Evolutionary conservation across 2,113 vertebrate species (phyloP), one percentile per base, ranked within the genome.

Genomic region (Pleuronectes platessa): DNA sequence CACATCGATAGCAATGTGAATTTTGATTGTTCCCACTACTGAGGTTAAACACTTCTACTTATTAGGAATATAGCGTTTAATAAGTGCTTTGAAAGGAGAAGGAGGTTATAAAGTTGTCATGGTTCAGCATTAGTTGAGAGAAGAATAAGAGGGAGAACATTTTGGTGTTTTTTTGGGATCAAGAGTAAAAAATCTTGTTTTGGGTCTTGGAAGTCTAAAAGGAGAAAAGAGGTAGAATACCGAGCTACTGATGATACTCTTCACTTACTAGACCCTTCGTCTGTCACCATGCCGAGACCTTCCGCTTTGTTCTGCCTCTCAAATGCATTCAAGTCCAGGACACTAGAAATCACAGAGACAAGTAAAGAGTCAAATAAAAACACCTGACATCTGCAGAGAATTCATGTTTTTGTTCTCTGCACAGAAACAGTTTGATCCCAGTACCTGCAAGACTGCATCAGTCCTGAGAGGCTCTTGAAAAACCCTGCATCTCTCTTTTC

Each of bases 301-400:
- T 98, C 98, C 37, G 98, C 98, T 95, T 99, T 99, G 89, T 99
- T 99, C 92, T 99, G 98, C 83, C 98, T 97, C 91, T 99, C 98
- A 93, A 99, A 99, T 0, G 98, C 98, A 92, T 99, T 99, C 95
- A 99, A 93, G 92, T 99, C 98, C 94, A 99, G 95, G 92, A 98
- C 96, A 84, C 98, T 99, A 2, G 3, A 8, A 47, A 42, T 2
- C 26, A 26, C 26, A 70, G 60, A 37, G 69, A 70, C 58, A 20
- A 5, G 31, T 31, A 1, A 31, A 31, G 67, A 53, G 31, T 83
- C 11, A 86, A 77, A 81, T 31, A 24, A 15, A 5, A 70, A 40
- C 24, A 20, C 11, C 23, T 42, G 2, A 11, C 21, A 6, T 58
- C 49, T 59, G 5, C n/a, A 17, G 18, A 23, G 59, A 10, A 5